Evolutionary conservation across 2,888 invertebrate species (phyloP).

Genomic region (Hyles lineata): DNA sequence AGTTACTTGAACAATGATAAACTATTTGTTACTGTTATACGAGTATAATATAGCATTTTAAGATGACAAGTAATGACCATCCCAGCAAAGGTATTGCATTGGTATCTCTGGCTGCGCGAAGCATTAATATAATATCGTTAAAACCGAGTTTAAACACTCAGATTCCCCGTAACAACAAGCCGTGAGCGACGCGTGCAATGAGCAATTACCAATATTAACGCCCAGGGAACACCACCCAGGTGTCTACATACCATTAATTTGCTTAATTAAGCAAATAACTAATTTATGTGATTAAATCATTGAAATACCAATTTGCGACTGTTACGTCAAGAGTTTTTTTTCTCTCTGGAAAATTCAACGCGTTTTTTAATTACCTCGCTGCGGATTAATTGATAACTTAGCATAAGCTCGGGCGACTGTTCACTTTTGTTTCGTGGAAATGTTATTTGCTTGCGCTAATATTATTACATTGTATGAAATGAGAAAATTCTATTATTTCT

Average conservation of each 20-base stretch:
- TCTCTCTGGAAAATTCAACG: background rate
- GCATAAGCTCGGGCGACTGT: background rate
- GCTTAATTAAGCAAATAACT: slow-evolving; percentile 52
- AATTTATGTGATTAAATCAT: slow-evolving; percentile 49
- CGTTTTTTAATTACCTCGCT: background rate
- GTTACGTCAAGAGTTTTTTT: background rate
- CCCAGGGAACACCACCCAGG: slow-evolving; percentile 36
- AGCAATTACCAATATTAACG: slow-evolving; percentile 45
- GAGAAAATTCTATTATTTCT: no score
- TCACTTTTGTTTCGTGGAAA: no score
- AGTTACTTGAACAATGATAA: no score
- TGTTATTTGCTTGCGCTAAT: no score
- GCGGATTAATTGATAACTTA: background rate
- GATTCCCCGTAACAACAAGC: slow-evolving; percentile 10
- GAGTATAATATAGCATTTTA: no score
- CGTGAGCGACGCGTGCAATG: slow-evolving; percentile 13
- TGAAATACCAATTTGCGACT: slow-evolving; percentile 30
- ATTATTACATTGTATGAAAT: no score
- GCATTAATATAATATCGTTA: slow-evolving; percentile 12
- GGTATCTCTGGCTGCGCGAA: background rate
- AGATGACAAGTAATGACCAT: no score
- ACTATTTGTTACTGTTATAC: no score
- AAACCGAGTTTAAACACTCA: slow-evolving; percentile 4
- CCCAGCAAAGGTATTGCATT: background rate
- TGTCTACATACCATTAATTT: slow-evolving; percentile 40